Evolutionary conservation across 2,113 vertebrate species (phyloP), one percentile per base, ranked within the genome.

Genomic region (Mus spicilegus): DNA sequence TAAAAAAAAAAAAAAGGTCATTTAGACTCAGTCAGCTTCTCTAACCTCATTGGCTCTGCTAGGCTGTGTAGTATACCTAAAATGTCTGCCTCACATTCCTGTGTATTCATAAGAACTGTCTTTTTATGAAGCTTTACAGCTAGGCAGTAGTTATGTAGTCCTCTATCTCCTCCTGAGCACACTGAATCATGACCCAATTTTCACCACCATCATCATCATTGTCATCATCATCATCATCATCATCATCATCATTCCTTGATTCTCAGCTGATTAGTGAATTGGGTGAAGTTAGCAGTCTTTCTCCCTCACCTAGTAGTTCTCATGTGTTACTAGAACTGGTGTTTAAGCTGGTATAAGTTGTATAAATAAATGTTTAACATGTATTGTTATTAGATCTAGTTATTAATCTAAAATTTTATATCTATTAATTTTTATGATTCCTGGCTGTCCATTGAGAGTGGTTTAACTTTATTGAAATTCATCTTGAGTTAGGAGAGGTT

Each of bases 381-480:
- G 56, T 14, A 51, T 11, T 85, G 22, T 78, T 81, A 63, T n/a
- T 96, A 49, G 58, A 0, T 89, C 77, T 94, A 88, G 63, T 77
- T 70, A 63, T 49, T 78, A 6, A 90, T 19, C 7, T 86, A 65
- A 46, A 20, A 17, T 80, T 65, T n/a, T 94, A 93, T 95, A 86
- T 69, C 22, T 54, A 58, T n/a, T 36, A 69, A 36, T 8, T n/a
- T 51, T 72, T 61, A 49, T 80, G 80, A 14, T 42, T 81, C 65
- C 4, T 94, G 65, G 33, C 0, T 92, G 46, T 80, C 61, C 17
- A 72, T 73, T 97, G 49, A 93, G 8, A 1, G 0, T 82, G 73
- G 6, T 96, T 96, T 97, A 81, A 97, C 95, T 97, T 92, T 82
- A 39, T 80, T 92, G 87, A 72, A 97, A 90, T 89, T 94, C 94